phyloP scores from a whole-genome alignment of 2,113 vertebrate genomes.

The Neolamprologus devosi region DNA sequence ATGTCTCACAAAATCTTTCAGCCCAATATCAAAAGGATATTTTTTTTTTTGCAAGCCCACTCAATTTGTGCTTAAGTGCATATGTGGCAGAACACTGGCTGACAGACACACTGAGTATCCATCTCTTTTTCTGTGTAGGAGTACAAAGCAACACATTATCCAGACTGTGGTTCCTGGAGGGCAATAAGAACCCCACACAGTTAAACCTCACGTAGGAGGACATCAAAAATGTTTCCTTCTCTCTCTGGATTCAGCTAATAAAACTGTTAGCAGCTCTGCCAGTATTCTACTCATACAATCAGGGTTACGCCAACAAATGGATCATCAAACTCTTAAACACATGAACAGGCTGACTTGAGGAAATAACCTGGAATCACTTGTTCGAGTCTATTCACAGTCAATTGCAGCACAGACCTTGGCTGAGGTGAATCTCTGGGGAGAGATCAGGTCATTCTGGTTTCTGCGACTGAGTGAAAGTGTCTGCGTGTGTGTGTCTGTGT shows the following conservation, averaged over 20 bases:
- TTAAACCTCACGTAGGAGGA: conserved; percentile 61
- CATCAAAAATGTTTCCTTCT: conserved; percentile 39
- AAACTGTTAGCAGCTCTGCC: conserved; percentile 45
- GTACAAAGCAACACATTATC: conserved; percentile 63
- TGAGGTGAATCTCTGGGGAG: neutral
- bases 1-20: neutral
- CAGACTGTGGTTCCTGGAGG: conserved; percentile 58
- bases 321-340: conserved; percentile 5
- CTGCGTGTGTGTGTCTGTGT: neutral
- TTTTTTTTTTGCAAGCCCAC: conserved; percentile 19
- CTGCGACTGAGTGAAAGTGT: neutral
- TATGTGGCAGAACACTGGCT: neutral
- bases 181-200: conserved; percentile 53
- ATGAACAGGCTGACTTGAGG: neutral
- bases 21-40: conserved; percentile 11
- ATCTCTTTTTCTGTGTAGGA: conserved; percentile 47
- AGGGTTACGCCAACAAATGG: neutral
- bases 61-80: neutral
- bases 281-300: conserved; percentile 4
- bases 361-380: neutral
- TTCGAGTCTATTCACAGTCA: neutral
- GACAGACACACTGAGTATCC: conserved; percentile 3
- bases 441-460: neutral
- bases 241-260: conserved; percentile 53
- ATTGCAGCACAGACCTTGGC: neutral